Conservation (phyloP, 1,140 invertebrate species). For the Thaumatotibia leucotreta region DNA sequence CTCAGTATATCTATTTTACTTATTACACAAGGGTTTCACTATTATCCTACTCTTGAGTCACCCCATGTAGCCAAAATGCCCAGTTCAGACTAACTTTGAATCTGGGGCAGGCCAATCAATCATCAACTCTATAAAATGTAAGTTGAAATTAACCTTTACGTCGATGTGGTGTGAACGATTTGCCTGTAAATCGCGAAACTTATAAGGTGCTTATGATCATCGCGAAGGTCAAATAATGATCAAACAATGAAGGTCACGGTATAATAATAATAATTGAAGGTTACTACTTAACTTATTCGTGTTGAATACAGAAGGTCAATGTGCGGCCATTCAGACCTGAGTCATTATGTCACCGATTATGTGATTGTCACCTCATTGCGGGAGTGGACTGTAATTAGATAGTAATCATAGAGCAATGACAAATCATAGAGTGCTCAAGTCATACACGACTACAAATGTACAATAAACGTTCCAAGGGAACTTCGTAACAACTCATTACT, state of each 20-base stretch:
- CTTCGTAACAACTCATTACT: no score
- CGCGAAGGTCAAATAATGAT: neutral
- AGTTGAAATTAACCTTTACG: neutral
- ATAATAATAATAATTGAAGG: slow-evolving; percentile 2
- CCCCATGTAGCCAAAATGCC: no score
- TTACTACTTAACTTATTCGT: neutral
- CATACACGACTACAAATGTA: no score
- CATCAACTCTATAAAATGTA: neutral
- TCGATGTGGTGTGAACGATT: no score
- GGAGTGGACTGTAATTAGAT: neutral
- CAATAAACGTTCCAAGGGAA: no score
- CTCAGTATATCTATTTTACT: no score
- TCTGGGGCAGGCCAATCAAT: no score
- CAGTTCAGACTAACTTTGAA: no score
- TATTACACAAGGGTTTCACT: no score
- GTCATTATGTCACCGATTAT: neutral
- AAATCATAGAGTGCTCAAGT: no score
- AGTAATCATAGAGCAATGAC: no score
- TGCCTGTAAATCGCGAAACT: neutral
- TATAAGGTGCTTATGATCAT: neutral
- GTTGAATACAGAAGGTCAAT: neutral
- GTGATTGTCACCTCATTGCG: neutral
- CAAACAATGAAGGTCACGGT: neutral
- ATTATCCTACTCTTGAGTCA: no score
- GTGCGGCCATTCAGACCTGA: neutral